These are phyloP conservation scores for Sebastes vulpes DNA, from an alignment of 2,797 vertebrate species.

Conservation along the genomic window DNA sequence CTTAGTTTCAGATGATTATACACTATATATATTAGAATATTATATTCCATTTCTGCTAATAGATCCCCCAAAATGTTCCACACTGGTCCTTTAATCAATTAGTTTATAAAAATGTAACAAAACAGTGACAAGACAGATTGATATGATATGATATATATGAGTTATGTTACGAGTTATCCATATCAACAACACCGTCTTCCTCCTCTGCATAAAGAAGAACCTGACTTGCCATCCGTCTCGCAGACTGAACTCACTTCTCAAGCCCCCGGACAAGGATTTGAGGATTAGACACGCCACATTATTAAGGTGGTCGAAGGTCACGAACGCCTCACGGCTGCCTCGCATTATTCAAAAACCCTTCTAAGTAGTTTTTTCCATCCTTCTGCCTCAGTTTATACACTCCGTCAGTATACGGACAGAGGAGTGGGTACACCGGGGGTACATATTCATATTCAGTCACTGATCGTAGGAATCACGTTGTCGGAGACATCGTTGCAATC, in stretches of 20 bases:
- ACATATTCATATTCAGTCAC: conserved; percentile 21
- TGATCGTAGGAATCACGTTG: conserved; percentile 14
- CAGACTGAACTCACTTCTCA: background rate
- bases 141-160: background rate
- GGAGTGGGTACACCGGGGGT: background rate
- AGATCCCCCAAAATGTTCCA: too few species aligned
- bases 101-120: background rate
- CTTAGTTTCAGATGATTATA: too few species aligned
- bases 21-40: too few species aligned
- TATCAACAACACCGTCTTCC: background rate
- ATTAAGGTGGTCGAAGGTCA: conserved; percentile 42
- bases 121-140: background rate
- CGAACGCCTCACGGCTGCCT: conserved; percentile 30
- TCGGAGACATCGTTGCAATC: conserved; percentile 37
- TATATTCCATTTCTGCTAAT: too few species aligned
- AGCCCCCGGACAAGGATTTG: conserved; percentile 45
- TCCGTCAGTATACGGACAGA: background rate
- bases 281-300: conserved; percentile 60
- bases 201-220: background rate
- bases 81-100: background rate
- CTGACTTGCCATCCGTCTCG: background rate
- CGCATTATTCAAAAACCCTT: conserved; percentile 41
- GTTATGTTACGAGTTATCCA: background rate
- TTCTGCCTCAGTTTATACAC: conserved; percentile 33
- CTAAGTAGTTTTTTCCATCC: conserved; percentile 28